Base-by-base conservation (phyloP, 2,888 invertebrate species). In the Melolontha melolontha region DNA sequence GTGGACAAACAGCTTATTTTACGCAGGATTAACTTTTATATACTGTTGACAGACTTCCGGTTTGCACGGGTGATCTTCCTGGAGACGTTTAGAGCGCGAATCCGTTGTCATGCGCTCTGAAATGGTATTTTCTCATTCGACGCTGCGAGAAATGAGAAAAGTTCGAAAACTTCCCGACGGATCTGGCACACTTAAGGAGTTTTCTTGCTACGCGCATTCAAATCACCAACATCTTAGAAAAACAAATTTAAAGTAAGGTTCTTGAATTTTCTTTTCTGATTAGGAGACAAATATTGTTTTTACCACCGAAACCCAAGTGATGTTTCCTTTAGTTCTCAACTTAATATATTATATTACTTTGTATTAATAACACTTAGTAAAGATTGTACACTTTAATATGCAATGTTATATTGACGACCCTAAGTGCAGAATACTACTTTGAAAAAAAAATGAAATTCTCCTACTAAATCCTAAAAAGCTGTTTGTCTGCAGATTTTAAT, bases 1-100 rank as follows among this genome's bases (percentile, higher is more conserved):
- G 66, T 66, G 55, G 66, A 76, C 79, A 79, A 79, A 80, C 79
- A 79, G 80, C 79, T 80, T 77, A 80, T 80, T 81, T 81, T 76
- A 77, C 79, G 76, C 75, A 71, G 79, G 80, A 81, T 81, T 81
- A 81, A 79, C 81, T 80, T 79, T 79, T 79, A 80, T 81, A 80
- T 80, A 80, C 80, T 80, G 80, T 79, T 79, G 80, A 79, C 80
- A 80, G 78, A 76, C 78, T 80, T 80, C 79, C 79, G 78, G 69
- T 64, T 65, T 64, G 67, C 55, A 52, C 63, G 67, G 63, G 66
- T 64, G 70, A 69, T 59, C 59, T 44, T 59, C 47, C 59, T 59
- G 59, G 59, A 59, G 59, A 59, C 59, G 59, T 59, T 59, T 59
- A 29, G 44, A 11, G 59, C 27, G 29, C 44, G 27, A 27, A 59